These are phyloP conservation scores for Valencia hispanica DNA, from an alignment of 2,797 vertebrate genomes.

Conservation along the genomic window DNA sequence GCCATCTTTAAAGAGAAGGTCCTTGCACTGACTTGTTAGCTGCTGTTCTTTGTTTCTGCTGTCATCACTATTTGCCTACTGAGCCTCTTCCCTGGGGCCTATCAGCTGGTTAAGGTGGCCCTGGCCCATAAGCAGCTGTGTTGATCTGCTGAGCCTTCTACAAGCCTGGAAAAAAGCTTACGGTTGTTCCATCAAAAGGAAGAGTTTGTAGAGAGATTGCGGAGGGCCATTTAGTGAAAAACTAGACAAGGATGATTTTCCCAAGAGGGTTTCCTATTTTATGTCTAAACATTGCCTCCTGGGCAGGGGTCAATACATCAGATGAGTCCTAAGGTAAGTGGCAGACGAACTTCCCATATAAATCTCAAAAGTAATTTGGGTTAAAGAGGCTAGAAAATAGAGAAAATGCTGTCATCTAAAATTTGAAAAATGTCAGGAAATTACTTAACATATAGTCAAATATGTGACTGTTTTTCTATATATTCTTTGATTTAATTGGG, in stretches of 20 bases:
- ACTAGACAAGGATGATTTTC: not conserved
- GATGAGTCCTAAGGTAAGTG: not conserved
- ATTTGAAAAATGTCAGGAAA: not conserved
- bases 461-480: not conserved
- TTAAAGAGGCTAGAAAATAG: not conserved
- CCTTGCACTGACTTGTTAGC: no score
- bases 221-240: not conserved
- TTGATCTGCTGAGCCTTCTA: conserved; percentile 92
- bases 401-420: not conserved
- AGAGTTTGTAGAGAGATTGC: not conserved
- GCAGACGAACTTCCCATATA: not conserved
- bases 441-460: not conserved
- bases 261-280: not conserved
- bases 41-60: no score
- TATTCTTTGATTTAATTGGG: no score
- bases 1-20: no score
- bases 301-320: not conserved
- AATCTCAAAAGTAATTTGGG: not conserved
- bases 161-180: conserved; percentile 25
- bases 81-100: no score
- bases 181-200: not conserved
- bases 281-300: not conserved
- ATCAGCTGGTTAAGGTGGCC: no score
- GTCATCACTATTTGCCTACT: no score
- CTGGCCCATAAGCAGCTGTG: no score